These are phyloP conservation scores for Scopus umbretta DNA, from an alignment of 2,113 vertebrate genomes.

Conservation along the genomic window DNA sequence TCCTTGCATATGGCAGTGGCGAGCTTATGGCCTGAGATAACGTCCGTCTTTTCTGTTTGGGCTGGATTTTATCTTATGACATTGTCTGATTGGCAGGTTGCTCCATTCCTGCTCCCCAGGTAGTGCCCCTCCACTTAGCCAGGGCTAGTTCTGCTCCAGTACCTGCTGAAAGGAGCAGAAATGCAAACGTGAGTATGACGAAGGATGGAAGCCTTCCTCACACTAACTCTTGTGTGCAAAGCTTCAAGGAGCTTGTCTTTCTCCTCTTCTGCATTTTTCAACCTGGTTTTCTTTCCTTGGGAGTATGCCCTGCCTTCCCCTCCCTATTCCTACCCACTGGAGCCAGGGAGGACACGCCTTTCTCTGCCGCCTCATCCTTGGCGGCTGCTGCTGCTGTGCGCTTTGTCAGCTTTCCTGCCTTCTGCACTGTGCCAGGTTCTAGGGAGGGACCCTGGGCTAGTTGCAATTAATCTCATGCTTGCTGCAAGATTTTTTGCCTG, in stretches of 20 bases:
- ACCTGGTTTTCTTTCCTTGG: neutral
- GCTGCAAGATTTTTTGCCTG: neutral
- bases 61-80: neutral
- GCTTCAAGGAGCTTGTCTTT: neutral
- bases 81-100: neutral
- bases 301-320: neutral
- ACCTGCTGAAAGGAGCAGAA: neutral
- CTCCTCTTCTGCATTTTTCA: neutral
- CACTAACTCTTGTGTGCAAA: neutral
- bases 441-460: neutral
- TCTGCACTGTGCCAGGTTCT: neutral
- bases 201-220: neutral
- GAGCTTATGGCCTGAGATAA: neutral
- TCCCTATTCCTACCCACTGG: neutral
- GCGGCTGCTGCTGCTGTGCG: neutral
- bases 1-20: neutral
- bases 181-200: neutral
- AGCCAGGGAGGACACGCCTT: neutral
- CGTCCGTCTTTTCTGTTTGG: neutral
- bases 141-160: neutral
- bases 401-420: neutral
- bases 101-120: neutral
- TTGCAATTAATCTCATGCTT: neutral
- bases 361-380: neutral
- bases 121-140: neutral